Evolutionary conservation across 2,113 vertebrate genomes (phyloP), one percentile per base, ranked within the genome.

Genomic region (Garra rufa): DNA sequence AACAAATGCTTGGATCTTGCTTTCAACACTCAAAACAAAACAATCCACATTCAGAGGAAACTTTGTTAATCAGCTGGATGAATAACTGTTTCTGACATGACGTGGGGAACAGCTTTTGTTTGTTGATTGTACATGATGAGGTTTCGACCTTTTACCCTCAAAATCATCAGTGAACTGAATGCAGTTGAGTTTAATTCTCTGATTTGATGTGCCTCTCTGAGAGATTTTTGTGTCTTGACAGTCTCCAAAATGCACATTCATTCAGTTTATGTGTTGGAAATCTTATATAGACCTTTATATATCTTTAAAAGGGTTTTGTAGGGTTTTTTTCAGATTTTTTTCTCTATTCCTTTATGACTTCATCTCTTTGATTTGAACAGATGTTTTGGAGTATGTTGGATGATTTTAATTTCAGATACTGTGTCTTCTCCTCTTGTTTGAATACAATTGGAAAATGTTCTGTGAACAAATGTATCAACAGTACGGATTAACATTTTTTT

Each of bases 251-350:
- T 52, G 65, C 82, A 50, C 57, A 76, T 85, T 30, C 55, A 44
- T 80, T 55, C 38, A 87, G 83, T 91, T 87, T 86, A 90, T 81
- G 85, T 88, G 88, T 90, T 44, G 69, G 86, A 90, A 92, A 87
- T 87, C 89, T 89, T 88, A 86, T 83, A 88, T 89, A 91, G 88
- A 88, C 88, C 89, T 93, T 93, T 89, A 87, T 93, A 89, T 92
- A 92, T 93, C 87, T 90, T 89, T 87, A 41, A 91, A 85, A 85
- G 81, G 44, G 46, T 90, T 88, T 69, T 90, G 84, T 76, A 34
- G 46, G 85, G 82, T 81, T 81, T 85, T 82, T 85, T 34, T 34
- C 34, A 34, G 34, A 76, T 11, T 30, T 69, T 74, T 63, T 55
- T 85, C 50, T 24, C 76, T 10, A 19, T 76, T 61, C 78, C 14